These are phyloP conservation scores for Diachrysia chrysitis DNA, from an alignment of 2,888 invertebrate genomes.

Conservation along the genomic window DNA sequence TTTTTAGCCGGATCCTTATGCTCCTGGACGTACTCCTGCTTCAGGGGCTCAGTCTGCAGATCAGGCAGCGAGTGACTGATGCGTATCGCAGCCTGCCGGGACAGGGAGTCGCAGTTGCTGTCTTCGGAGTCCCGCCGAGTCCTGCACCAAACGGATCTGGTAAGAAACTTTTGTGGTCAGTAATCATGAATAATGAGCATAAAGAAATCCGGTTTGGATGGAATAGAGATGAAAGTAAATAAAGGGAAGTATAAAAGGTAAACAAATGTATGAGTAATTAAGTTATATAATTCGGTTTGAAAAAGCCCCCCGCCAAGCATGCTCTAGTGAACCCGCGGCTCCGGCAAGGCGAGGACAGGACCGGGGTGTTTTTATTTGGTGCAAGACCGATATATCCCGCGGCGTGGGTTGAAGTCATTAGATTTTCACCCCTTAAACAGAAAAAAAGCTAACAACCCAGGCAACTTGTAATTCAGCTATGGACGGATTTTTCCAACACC, in stretches of 20 bases:
- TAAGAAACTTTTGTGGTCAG: conserved; percentile 51
- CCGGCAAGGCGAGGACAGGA: too few species aligned
- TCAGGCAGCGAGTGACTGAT: conserved; percentile 94
- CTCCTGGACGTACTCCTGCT: conserved; percentile 92
- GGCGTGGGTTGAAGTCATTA: too few species aligned
- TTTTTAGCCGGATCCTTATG: conserved; percentile 92
- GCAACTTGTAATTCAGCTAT: too few species aligned
- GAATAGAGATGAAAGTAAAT: neutral
- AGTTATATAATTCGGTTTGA: too few species aligned
- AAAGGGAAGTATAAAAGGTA: neutral
- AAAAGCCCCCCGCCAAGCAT: too few species aligned
- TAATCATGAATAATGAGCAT: conserved; percentile 14
- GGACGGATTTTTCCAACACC: too few species aligned
- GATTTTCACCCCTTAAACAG: too few species aligned
- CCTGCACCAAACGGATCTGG: conserved; percentile 72
- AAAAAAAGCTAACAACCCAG: too few species aligned
- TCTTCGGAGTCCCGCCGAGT: conserved; percentile 85
- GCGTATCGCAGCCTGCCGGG: conserved; percentile 91
- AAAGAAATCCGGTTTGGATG: neutral
- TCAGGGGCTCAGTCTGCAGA: conserved; percentile 91
- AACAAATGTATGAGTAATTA: neutral
- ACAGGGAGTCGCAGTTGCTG: conserved; percentile 88
- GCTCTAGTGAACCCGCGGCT: too few species aligned
- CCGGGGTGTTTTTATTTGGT: too few species aligned
- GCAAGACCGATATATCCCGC: too few species aligned